Evolutionary conservation across 1,140 invertebrate species (phyloP).

Genomic region (Zaprionus ornatus): DNA sequence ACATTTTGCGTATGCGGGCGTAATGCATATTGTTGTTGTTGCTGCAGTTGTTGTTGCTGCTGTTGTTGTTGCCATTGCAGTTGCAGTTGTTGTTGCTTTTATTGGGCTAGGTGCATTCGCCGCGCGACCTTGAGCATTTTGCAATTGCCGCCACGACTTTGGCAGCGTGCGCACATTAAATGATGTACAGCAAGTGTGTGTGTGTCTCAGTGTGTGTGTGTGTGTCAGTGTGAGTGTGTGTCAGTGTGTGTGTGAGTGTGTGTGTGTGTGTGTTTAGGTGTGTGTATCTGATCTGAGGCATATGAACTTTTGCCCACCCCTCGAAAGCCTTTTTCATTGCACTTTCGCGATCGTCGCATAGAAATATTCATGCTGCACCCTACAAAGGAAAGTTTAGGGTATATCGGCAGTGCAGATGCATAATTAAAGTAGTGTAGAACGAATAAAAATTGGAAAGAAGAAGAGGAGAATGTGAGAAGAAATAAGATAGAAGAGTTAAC

Average conservation of each 20-base stretch:
- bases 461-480: neutral
- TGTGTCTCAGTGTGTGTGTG: neutral
- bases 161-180: slow-evolving; percentile 71
- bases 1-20: slow-evolving; percentile 71
- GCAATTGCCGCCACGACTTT: slow-evolving; percentile 61
- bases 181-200: slow-evolving; percentile 13
- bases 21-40: slow-evolving; percentile 26
- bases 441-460: neutral
- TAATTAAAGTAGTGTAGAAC: neutral
- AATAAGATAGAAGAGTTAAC: neutral
- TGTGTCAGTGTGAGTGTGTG: no score
- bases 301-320: neutral
- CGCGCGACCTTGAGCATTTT: slow-evolving; percentile 67
- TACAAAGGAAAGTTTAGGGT: neutral
- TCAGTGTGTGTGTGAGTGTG: neutral
- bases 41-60: slow-evolving; percentile 28
- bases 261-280: neutral
- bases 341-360: slow-evolving; percentile 37
- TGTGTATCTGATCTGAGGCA: neutral
- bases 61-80: slow-evolving; percentile 15
- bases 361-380: slow-evolving; percentile 18
- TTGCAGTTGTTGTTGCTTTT: slow-evolving; percentile 28
- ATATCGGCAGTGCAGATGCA: neutral
- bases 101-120: slow-evolving; percentile 68
- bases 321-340: slow-evolving; percentile 5